Conservation (phyloP, 2,113 vertebrate species). For the Nanorana parkeri region DNA sequence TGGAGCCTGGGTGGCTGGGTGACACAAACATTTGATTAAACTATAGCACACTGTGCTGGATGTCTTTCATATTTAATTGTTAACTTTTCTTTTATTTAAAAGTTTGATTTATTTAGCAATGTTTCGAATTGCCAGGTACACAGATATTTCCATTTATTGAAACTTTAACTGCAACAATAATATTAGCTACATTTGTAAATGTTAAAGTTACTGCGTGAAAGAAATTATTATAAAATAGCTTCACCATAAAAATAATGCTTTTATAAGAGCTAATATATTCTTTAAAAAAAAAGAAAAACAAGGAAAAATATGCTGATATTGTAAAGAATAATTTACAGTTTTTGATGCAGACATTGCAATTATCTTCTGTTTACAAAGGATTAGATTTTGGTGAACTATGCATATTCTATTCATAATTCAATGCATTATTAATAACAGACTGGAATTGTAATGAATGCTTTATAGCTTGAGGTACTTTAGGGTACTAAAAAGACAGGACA, state of each 20-base stretch:
- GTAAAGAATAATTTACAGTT: not conserved
- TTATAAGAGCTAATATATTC: not conserved
- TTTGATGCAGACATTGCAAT: conserved; percentile 41
- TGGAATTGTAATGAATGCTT: conserved; percentile 23
- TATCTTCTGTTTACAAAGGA: conserved; percentile 51
- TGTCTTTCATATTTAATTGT: no score
- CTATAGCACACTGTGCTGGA: no score
- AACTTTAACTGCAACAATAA: no score
- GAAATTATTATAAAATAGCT: not conserved
- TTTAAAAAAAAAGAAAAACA: not conserved
- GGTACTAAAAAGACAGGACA: conserved; percentile 7
- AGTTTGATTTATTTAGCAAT: no score
- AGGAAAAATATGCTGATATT: conserved; percentile 14
- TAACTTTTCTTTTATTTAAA: no score
- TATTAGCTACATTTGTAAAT: not conserved
- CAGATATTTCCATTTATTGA: no score
- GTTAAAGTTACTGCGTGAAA: not conserved
- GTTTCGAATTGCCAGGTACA: no score
- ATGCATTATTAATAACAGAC: conserved; percentile 40
- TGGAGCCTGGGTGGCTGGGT: no score
- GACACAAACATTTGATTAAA: no score
- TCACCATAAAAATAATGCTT: not conserved
- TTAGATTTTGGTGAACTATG: conserved; percentile 8
- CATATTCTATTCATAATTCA: conserved; percentile 9
- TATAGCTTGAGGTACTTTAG: not conserved